Evolutionary conservation across 2,797 vertebrate genomes (phyloP).

Genomic region (Sebastes melanostomus): DNA sequence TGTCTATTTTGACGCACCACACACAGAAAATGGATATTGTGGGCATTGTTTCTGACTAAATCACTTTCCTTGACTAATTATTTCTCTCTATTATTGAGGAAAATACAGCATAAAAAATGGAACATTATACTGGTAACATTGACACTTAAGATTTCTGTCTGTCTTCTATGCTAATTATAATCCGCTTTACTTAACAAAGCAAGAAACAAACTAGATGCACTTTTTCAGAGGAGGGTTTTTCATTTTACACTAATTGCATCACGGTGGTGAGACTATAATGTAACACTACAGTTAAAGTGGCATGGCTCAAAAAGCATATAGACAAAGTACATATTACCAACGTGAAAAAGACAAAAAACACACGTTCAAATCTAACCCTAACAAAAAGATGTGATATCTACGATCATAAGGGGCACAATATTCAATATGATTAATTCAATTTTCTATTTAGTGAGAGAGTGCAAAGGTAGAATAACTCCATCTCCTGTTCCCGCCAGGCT

Average conservation of each 20-base stretch:
- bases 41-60: neutral
- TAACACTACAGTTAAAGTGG: neutral
- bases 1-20: slow-evolving; percentile 13
- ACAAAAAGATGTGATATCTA: neutral
- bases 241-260: neutral
- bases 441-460: slow-evolving; percentile 9
- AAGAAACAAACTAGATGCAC: neutral
- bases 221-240: neutral
- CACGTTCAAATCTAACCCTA: neutral
- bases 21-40: neutral
- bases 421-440: neutral
- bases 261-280: neutral
- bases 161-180: neutral
- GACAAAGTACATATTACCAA: neutral
- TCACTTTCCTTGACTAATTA: slow-evolving; percentile 4
- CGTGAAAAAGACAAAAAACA: neutral
- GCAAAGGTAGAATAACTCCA: slow-evolving; percentile 15
- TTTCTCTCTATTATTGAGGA: neutral
- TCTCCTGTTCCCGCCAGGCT: slow-evolving; percentile 40
- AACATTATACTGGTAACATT: neutral
- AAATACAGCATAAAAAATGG: neutral
- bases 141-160: neutral
- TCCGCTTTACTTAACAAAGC: slow-evolving; percentile 6
- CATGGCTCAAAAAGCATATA: neutral
- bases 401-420: neutral